Conservation (phyloP, 2,888 invertebrate species). For the Netelia fuscicornis region DNA sequence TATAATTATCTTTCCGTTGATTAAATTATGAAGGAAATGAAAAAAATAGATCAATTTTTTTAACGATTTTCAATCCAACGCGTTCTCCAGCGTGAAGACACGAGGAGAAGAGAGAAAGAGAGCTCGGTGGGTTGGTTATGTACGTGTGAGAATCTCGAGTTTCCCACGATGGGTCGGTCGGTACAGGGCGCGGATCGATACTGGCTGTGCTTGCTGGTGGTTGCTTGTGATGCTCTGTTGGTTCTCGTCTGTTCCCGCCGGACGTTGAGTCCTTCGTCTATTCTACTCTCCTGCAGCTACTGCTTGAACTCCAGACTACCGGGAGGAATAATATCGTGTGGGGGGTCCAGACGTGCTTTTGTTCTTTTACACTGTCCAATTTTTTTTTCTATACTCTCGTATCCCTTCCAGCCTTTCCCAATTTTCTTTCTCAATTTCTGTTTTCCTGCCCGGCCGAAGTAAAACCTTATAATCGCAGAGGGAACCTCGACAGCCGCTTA, state of each 20-base stretch:
- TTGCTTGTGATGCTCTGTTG: slow-evolving; percentile 62
- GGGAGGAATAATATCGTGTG: slow-evolving; percentile 32
- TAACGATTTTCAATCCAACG: not conserved
- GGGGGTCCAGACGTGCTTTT: slow-evolving; percentile 52
- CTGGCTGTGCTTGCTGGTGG: slow-evolving; percentile 50
- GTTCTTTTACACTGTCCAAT: slow-evolving; percentile 19
- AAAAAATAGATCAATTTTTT: not conserved
- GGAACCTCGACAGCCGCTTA: too few species aligned
- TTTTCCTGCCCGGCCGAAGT: not conserved
- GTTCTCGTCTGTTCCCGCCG: slow-evolving; percentile 65
- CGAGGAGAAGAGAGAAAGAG: not conserved
- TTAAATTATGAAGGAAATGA: too few species aligned
- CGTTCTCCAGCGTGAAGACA: not conserved
- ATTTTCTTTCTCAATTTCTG: not conserved
- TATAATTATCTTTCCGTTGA: too few species aligned
- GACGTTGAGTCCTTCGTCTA: slow-evolving; percentile 57
- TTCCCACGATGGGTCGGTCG: slow-evolving; percentile 70
- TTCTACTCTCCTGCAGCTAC: slow-evolving; percentile 4
- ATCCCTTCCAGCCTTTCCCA: not conserved
- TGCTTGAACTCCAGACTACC: slow-evolving; percentile 42
- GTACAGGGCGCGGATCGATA: slow-evolving; percentile 66
- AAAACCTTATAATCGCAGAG: not conserved
- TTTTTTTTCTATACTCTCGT: not conserved
- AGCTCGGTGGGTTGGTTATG: slow-evolving; percentile 69
- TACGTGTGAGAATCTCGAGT: slow-evolving; percentile 69